Evolutionary conservation across 2,797 vertebrate species (phyloP).

Genomic region (Somateria mollissima): DNA sequence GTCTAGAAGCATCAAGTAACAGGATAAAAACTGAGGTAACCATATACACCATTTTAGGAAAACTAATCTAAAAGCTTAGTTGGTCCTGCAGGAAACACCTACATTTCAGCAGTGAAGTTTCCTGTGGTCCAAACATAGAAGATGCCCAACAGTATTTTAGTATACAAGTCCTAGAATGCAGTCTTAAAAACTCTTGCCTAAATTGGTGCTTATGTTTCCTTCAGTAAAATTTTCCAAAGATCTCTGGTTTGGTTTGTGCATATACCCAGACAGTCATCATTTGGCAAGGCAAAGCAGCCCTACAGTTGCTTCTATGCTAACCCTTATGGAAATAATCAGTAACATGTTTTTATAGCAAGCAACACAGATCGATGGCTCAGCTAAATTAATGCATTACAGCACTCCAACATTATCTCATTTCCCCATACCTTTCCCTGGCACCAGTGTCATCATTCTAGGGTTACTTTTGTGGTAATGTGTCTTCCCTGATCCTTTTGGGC

Average conservation of each 20-base stretch:
- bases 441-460: neutral
- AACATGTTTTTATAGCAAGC: neutral
- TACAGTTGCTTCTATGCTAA: neutral
- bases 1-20: neutral
- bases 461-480: neutral
- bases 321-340: neutral
- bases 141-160: neutral
- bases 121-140: neutral
- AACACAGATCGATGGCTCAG: neutral
- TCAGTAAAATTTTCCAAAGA: neutral
- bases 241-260: neutral
- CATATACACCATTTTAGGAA: neutral
- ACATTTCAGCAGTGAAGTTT: neutral
- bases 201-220: neutral
- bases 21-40: neutral
- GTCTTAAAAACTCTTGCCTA: neutral
- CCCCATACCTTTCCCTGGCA: neutral
- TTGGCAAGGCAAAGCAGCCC: neutral
- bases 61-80: neutral
- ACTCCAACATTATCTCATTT: neutral
- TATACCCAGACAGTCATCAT: neutral
- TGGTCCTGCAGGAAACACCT: neutral
- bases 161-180: neutral
- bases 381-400: neutral
- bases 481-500: neutral